phyloP scores from a whole-genome alignment of 2,113 vertebrate genomes.

The Gymnarchus niloticus region DNA sequence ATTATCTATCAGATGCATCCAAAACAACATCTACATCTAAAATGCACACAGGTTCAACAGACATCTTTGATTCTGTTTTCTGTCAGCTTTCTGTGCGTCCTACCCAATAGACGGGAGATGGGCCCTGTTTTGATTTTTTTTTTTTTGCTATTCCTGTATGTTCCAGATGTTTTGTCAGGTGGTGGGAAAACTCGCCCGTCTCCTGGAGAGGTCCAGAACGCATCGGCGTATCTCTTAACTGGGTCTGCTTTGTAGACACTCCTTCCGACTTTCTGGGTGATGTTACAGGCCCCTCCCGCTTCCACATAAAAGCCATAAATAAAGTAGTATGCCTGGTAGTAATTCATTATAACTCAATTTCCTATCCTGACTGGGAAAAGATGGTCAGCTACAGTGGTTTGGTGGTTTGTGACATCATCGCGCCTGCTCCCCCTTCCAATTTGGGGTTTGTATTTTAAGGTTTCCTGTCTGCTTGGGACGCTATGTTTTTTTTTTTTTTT shows the following conservation, averaged over 20 bases:
- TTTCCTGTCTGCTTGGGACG: background rate
- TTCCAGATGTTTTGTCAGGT: background rate
- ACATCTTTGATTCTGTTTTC: background rate
- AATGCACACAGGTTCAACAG: background rate
- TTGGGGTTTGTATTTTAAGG: background rate
- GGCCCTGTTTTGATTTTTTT: too few relatives aligned
- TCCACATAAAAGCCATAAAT: background rate
- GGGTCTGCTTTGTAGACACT: background rate
- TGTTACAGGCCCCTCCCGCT: background rate
- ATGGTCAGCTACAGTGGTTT: background rate
- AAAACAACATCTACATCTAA: background rate
- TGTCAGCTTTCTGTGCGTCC: background rate
- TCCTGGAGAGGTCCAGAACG: background rate
- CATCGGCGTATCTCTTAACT: background rate
- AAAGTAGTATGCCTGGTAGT: background rate
- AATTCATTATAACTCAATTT: background rate
- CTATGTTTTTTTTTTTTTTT: background rate
- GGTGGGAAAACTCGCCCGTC: background rate
- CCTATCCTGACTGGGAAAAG: background rate
- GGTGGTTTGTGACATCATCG: background rate
- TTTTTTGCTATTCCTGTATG: background rate
- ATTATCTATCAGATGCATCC: background rate
- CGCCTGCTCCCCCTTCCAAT: background rate
- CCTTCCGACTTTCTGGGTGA: background rate
- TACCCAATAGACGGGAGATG: too few relatives aligned